These are phyloP conservation scores for Turdus rufiventris DNA, from an alignment of 2,113 vertebrate genomes.

Conservation along the genomic window DNA sequence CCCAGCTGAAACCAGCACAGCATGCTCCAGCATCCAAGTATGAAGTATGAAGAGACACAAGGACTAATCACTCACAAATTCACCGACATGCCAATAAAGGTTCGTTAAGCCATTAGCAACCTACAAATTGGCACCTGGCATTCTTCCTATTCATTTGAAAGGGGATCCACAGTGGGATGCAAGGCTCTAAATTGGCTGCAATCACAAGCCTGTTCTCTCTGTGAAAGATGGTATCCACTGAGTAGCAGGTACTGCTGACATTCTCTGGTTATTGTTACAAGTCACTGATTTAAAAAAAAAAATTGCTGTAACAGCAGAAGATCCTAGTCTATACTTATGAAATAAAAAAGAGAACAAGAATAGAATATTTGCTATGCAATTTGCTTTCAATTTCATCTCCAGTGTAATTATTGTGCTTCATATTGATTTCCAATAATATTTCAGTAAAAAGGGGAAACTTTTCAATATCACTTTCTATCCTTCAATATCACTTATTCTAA, in stretches of 20 bases:
- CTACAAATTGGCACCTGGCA: background rate
- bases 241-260: background rate
- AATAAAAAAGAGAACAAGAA: background rate
- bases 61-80: background rate
- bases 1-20: background rate
- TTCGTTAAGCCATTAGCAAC: background rate
- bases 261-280: background rate
- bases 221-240: background rate
- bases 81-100: background rate
- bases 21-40: background rate
- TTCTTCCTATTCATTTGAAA: slow-evolving; percentile 4
- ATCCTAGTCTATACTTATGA: background rate
- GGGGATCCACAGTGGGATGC: background rate
- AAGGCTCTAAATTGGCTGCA: background rate
- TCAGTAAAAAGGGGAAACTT: background rate
- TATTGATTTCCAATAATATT: background rate
- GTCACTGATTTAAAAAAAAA: background rate
- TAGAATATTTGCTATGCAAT: background rate
- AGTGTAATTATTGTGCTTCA: background rate
- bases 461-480: background rate
- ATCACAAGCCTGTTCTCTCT: background rate
- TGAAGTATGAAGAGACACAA: background rate
- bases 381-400: background rate
- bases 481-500: background rate
- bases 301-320: background rate